Evolutionary conservation across 2,113 vertebrate genomes (phyloP).

Genomic region (Nothobranchius furzeri): DNA sequence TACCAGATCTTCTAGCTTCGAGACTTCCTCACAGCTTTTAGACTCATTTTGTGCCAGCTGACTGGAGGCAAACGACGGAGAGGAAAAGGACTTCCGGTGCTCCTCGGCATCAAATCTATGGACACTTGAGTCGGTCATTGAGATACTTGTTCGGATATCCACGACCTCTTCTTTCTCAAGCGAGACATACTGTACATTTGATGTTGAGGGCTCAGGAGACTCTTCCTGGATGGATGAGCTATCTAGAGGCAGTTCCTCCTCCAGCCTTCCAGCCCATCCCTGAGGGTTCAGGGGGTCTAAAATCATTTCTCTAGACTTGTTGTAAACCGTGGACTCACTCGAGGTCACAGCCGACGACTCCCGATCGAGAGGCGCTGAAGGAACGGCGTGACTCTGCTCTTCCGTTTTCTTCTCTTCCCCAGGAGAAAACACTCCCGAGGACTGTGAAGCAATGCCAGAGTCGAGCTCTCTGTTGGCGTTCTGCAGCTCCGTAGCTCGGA

Average conservation of each 20-base stretch:
- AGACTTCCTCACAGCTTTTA: not conserved
- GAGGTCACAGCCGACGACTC: slow-evolving; percentile 31
- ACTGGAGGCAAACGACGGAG: not conserved
- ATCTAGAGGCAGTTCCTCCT: slow-evolving; percentile 66
- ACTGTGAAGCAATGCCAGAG: slow-evolving; percentile 73
- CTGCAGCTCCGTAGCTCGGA: slow-evolving; percentile 50
- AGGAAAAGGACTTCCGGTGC: slow-evolving; percentile 6
- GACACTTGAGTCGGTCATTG: slow-evolving; percentile 6
- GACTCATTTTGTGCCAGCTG: not conserved
- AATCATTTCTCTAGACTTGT: slow-evolving; percentile 42
- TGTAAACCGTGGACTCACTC: slow-evolving; percentile 25
- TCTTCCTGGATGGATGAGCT: slow-evolving; percentile 73
- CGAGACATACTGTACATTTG: slow-evolving; percentile 4
- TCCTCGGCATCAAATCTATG: slow-evolving; percentile 10
- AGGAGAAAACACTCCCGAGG: slow-evolving; percentile 63
- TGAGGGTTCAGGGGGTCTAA: slow-evolving; percentile 38
- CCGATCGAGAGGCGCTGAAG: not conserved
- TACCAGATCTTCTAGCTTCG: not conserved
- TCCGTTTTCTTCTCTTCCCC: slow-evolving; percentile 43
- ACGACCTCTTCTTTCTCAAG: slow-evolving; percentile 20
- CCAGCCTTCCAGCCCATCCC: slow-evolving; percentile 51
- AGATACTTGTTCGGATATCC: slow-evolving; percentile 53
- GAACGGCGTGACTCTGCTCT: slow-evolving; percentile 10
- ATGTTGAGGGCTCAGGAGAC: not conserved
- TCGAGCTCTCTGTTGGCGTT: slow-evolving; percentile 59